Evolutionary conservation across 2,113 vertebrate genomes (phyloP).

Genomic region (Proteles cristata): DNA sequence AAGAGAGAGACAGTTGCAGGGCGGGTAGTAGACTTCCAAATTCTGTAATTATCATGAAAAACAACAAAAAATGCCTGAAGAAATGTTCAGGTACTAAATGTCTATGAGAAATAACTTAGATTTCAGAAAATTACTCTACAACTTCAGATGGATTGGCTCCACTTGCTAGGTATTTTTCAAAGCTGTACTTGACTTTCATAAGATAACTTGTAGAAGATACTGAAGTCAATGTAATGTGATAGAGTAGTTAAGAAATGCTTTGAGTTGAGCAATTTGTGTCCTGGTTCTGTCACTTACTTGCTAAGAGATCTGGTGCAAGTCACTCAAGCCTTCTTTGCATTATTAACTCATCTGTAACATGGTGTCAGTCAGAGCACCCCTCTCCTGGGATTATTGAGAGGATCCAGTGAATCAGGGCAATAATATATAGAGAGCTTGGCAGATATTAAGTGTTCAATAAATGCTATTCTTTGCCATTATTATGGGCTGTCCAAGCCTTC

Average conservation of each 20-base stretch:
- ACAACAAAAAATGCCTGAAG: not conserved
- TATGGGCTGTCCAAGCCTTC: not conserved
- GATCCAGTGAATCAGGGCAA: not conserved
- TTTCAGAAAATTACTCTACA: not conserved
- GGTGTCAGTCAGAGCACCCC: not conserved
- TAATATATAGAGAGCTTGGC: not conserved
- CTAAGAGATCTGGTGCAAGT: not conserved
- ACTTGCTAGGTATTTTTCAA: not conserved
- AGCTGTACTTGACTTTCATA: not conserved
- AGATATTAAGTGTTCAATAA: not conserved
- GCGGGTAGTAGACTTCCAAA: not conserved
- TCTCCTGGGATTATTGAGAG: not conserved
- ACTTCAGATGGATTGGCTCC: not conserved
- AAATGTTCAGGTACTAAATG: not conserved
- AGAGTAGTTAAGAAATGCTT: not conserved
- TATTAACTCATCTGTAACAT: not conserved
- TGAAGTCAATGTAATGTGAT: not conserved
- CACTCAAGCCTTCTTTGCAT: not conserved
- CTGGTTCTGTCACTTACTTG: not conserved
- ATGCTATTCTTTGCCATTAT: not conserved
- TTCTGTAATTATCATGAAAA: not conserved
- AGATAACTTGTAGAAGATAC: not conserved
- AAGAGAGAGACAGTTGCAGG: no score
- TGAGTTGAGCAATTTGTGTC: not conserved
- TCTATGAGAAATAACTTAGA: not conserved